Evolutionary conservation across 1,140 invertebrate species (phyloP), one percentile per base, ranked within the genome.

Genomic region (Helicorthomorpha holstii): DNA sequence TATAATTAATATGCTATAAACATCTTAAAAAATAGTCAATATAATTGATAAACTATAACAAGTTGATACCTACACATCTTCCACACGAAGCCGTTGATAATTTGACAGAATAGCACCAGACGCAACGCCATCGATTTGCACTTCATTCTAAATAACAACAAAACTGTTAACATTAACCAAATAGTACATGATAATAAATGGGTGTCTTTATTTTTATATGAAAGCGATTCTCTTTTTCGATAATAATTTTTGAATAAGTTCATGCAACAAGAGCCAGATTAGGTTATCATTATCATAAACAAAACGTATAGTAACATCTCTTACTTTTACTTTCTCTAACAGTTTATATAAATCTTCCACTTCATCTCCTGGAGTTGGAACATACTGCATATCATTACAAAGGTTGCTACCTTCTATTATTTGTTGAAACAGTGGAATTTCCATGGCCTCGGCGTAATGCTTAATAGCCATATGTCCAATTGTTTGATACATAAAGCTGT

Each of bases 401-500:
- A 66, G 66, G 26, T 89, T 82, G 57, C 75, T 76, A 26, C 94
- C 94, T 62, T 77, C 74, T 42, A 95, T 98, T 29, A 63, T 55
- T 54, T 58, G 56, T 58, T 87, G 74, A 66, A 85, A 98, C 3
- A 99, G 68, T 14, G 94, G 93, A 53, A 98, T 69, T 1, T 79
- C 84, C 79, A 98, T 85, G 1, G 94, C 93, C 68, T 93, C 82
- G 38, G 90, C 86, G 67, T 94, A 89, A 54, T 86, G 74, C 50
- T 85, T 80, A 57, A 98, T 82, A 27, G 85, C 89, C 74, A 95
- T 83, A 69, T 94, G 86, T 10, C 95, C 96, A 49, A 98, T 94
- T 49, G 90, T 95, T 73, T 99, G 95, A 66, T 96, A 98, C 95
- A 99, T 99, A 63, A 91, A 98, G 63, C 93, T 98, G 69, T 99